These are phyloP conservation scores for Leistus spinibarbis DNA, from an alignment of 2,888 invertebrate genomes.

Conservation along the genomic window DNA sequence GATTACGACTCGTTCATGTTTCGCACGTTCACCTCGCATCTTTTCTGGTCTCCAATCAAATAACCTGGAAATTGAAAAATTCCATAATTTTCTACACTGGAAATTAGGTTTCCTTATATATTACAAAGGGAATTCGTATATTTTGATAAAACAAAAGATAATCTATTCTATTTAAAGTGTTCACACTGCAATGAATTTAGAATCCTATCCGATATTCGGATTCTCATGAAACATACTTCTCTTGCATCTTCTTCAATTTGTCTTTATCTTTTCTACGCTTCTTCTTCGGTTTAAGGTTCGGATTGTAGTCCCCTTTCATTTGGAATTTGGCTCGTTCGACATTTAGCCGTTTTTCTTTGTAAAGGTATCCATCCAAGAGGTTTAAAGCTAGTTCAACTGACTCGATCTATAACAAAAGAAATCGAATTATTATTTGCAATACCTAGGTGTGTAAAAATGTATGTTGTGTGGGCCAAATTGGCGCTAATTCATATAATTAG, in stretches of 20 bases:
- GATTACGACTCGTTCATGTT: constrained; percentile 89
- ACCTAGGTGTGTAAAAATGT: too few relatives aligned
- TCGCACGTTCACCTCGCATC: constrained; percentile 81
- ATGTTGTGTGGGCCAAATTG: background rate
- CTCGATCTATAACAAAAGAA: constrained; percentile 64
- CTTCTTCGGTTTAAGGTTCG: constrained; percentile 87
- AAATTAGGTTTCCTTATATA: too few relatives aligned
- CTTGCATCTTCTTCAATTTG: constrained; percentile 88
- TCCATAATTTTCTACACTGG: too few relatives aligned
- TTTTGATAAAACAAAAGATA: background rate
- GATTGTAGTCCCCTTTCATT: constrained; percentile 93
- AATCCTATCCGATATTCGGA: constrained; percentile 56
- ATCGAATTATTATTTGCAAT: background rate
- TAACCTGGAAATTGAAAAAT: constrained; percentile 60
- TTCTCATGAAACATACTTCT: constrained; percentile 69
- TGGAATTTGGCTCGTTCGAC: constrained; percentile 95
- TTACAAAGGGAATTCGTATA: too few relatives aligned
- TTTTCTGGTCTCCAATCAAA: constrained; percentile 98
- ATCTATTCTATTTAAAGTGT: background rate
- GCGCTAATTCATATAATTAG: too few relatives aligned
- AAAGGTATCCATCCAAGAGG: constrained; percentile 85
- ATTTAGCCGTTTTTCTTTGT: constrained; percentile 79
- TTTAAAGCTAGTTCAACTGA: constrained; percentile 92
- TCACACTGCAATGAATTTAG: too few relatives aligned
- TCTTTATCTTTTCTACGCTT: constrained; percentile 89